Evolutionary conservation across 2,113 vertebrate species (phyloP).

Genomic region (Actenoides hombroni): DNA sequence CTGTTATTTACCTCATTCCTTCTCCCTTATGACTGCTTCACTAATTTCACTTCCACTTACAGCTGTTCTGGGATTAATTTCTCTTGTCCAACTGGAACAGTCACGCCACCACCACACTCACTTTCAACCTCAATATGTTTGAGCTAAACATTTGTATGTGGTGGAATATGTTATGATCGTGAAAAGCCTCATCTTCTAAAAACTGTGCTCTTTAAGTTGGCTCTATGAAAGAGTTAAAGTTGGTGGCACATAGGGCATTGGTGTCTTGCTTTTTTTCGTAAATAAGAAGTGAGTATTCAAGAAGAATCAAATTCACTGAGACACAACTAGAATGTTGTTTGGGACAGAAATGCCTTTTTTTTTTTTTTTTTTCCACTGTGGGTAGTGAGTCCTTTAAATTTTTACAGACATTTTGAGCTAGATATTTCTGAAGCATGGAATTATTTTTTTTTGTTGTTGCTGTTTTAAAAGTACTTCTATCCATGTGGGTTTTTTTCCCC

Average conservation of each 20-base stretch:
- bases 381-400: not conserved
- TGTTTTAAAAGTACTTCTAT: not conserved
- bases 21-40: not conserved
- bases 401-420: not conserved
- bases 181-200: not conserved
- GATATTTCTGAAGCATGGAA: not conserved
- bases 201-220: not conserved
- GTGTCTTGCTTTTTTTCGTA: not conserved
- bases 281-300: not conserved
- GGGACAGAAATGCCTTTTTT: not conserved
- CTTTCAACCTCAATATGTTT: not conserved
- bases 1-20: not conserved
- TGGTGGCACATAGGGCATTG: accelerated
- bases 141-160: not conserved
- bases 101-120: accelerated
- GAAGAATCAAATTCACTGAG: not conserved
- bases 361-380: not conserved
- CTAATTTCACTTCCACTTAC: not conserved
- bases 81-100: not conserved
- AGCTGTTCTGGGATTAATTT: not conserved
- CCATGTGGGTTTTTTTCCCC: no score
- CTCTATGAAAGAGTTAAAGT: not conserved
- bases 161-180: not conserved
- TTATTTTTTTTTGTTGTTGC: not conserved
- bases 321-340: not conserved